phyloP scores from a whole-genome alignment of 2,888 invertebrate species.

The Diaphora mendica region DNA sequence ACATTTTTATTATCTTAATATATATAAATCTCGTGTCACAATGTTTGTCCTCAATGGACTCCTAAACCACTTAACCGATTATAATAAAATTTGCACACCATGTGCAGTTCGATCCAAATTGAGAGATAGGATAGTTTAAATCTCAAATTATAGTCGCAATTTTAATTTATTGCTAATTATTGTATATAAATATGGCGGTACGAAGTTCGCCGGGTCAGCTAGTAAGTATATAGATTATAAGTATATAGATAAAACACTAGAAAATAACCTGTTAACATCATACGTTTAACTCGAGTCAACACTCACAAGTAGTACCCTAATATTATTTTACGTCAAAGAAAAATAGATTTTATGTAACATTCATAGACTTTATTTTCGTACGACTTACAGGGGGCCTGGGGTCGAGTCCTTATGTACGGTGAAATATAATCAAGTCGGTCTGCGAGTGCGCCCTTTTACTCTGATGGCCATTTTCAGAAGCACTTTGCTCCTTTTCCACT shows the following conservation, averaged over 20 bases:
- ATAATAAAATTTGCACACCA: no score
- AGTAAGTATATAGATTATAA: no score
- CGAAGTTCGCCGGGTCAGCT: no score
- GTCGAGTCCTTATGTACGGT: conserved; percentile 52
- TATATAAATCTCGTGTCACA: no score
- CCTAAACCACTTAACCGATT: no score
- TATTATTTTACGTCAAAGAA: conserved; percentile 30
- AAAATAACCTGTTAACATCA: conserved; percentile 39
- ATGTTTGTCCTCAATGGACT: no score
- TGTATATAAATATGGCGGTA: no score
- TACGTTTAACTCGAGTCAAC: conserved; percentile 41
- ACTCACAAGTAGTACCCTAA: conserved; percentile 26
- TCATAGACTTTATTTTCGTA: conserved; percentile 48
- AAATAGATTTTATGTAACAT: conserved; percentile 42
- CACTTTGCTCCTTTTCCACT: conserved; percentile 39
- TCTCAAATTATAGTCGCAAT: no score
- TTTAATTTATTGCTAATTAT: no score
- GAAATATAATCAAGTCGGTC: conserved; percentile 66
- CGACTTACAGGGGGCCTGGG: conserved; percentile 33
- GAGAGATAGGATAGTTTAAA: no score
- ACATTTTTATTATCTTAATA: no score
- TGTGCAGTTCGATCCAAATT: no score
- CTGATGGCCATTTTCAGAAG: conserved; percentile 57
- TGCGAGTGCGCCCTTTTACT: conserved; percentile 56
- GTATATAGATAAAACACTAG: conserved; percentile 45